Conservation (phyloP, 2,888 invertebrate genomes). For the Hypsopygia costalis region DNA sequence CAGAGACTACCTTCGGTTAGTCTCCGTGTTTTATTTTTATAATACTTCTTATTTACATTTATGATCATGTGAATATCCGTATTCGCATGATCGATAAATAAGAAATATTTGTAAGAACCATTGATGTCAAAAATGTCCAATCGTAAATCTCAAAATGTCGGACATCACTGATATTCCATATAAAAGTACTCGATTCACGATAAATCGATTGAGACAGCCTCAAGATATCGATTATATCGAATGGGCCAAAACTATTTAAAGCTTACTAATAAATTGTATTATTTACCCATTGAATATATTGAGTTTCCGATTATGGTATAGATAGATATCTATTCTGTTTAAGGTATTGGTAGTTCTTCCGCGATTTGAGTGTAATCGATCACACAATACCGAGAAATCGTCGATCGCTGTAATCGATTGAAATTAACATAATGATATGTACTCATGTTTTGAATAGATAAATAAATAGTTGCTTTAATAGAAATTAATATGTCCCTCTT, state of each 20-base stretch:
- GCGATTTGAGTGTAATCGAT: too few species aligned
- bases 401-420: conserved; percentile 13
- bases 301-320: background rate
- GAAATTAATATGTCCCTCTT: too few species aligned
- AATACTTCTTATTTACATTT: too few species aligned
- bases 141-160: background rate
- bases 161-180: background rate
- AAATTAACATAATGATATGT: conserved; percentile 2
- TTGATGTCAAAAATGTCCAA: background rate
- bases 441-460: too few species aligned
- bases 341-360: background rate
- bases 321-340: background rate
- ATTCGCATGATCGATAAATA: too few species aligned
- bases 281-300: background rate
- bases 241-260: background rate
- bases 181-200: background rate
- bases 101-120: too few species aligned
- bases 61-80: too few species aligned
- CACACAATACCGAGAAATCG: conserved; percentile 6
- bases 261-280: conserved; percentile 2
- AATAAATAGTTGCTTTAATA: conserved; percentile 7
- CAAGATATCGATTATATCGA: conserved; percentile 1
- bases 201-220: background rate
- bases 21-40: too few species aligned
- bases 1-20: too few species aligned